These are phyloP conservation scores for Podarcis raffonei DNA, from an alignment of 2,113 vertebrate species.

Conservation along the genomic window DNA sequence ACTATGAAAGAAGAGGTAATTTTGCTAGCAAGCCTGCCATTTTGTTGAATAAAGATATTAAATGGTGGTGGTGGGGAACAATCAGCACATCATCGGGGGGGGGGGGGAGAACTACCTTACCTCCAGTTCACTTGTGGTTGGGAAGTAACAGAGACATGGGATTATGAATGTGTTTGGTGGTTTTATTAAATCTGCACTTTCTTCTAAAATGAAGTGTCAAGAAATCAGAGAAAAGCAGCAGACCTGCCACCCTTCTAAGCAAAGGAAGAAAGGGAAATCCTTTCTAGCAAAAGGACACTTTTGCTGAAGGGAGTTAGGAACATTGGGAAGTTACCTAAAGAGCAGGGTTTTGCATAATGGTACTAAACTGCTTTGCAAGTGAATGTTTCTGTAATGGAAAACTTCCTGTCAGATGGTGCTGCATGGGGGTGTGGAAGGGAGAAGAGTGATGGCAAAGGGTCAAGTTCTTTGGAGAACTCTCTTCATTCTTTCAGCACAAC, in stretches of 20 bases:
- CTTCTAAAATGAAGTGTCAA: background rate
- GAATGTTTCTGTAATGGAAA: background rate
- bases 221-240: background rate
- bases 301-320: background rate
- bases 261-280: background rate
- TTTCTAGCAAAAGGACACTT: background rate
- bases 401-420: background rate
- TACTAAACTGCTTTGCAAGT: background rate
- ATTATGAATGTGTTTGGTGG: background rate
- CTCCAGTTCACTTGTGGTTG: background rate
- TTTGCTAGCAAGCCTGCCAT: constrained; percentile 38
- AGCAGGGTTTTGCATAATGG: no score
- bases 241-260: background rate
- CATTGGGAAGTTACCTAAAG: no score
- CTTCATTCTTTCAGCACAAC: background rate
- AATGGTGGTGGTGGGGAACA: background rate
- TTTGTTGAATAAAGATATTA: constrained; percentile 15
- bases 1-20: constrained; percentile 44
- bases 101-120: background rate
- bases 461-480: background rate
- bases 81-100: background rate
- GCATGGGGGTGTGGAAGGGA: background rate
- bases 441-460: no score
- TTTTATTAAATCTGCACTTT: background rate
- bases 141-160: background rate